A percentile compares a stretch with the other conserved stretches of the same genome.
Conservation (phyloP, 2,113 vertebrate species). For the Polyodon spathula region DNA sequence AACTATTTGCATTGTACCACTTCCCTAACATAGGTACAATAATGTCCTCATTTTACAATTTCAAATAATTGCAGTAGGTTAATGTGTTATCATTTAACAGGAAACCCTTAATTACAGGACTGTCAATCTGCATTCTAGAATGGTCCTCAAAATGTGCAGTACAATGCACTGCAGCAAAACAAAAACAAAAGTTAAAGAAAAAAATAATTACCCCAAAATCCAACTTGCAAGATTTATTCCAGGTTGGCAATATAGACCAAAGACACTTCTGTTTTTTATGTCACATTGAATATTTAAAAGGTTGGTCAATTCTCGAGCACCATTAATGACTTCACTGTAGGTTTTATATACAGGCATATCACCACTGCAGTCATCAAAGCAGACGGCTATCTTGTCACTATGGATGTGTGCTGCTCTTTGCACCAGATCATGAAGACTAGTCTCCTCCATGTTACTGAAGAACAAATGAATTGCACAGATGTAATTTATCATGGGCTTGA, state of each 20-base stretch:
- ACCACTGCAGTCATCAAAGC: conserved; percentile 48
- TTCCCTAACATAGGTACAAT: no score
- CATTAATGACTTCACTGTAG: conserved; percentile 45
- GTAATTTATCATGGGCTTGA: no score
- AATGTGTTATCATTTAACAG: no score
- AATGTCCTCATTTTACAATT: no score
- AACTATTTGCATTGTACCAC: no score
- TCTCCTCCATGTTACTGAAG: neutral
- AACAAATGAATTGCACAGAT: no score
- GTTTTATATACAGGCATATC: conserved; percentile 29
- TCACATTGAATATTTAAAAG: conserved; percentile 45
- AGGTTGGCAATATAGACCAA: conserved; percentile 74
- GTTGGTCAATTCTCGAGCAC: conserved; percentile 48
- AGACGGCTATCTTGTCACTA: conserved; percentile 53
- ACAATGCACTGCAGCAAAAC: neutral
- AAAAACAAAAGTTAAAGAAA: neutral
- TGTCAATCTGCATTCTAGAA: no score
- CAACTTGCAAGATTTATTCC: conserved; percentile 74
- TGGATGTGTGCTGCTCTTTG: conserved; percentile 44
- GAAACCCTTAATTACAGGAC: no score
- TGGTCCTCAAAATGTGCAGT: no score
- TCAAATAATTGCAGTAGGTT: no score
- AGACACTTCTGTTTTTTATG: conserved; percentile 24
- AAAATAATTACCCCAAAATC: conserved; percentile 74
- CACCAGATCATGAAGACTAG: conserved; percentile 64